phyloP scores from a whole-genome alignment of 1,140 invertebrate species.

The Trissolcus basalis region DNA sequence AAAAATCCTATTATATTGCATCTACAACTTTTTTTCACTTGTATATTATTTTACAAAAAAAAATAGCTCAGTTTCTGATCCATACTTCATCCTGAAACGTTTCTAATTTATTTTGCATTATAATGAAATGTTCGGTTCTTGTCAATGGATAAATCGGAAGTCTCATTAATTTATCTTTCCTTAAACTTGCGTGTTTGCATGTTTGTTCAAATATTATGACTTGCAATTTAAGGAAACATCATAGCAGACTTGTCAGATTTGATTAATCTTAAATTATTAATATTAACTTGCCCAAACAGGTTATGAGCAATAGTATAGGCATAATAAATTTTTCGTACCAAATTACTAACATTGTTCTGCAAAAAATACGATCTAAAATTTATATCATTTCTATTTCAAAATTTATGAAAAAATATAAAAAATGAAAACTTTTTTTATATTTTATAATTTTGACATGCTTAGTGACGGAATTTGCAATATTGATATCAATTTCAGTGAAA shows the following conservation, averaged over 20 bases:
- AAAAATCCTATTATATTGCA: too few species aligned
- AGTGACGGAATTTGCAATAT: too few species aligned
- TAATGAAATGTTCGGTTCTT: background rate
- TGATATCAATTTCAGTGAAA: too few species aligned
- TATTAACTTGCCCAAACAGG: constrained; percentile 10
- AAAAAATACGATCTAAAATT: constrained; percentile 15
- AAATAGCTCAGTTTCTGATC: too few species aligned
- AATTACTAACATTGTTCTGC: constrained; percentile 15
- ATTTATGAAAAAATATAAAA: too few species aligned
- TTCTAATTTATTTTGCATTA: background rate
- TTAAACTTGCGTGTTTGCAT: constrained; percentile 27
- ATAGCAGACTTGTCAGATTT: constrained; percentile 21
- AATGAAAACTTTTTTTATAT: too few species aligned
- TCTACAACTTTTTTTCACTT: too few species aligned
- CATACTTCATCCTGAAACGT: too few species aligned
- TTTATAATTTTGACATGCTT: too few species aligned
- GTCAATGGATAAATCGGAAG: constrained; percentile 21
- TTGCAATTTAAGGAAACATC: constrained; percentile 29
- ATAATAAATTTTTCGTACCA: constrained; percentile 21
- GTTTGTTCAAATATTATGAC: constrained; percentile 23
- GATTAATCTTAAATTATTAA: constrained; percentile 42
- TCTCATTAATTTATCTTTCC: constrained; percentile 40
- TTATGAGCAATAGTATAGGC: too few species aligned
- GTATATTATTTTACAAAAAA: too few species aligned
- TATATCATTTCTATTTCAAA: too few species aligned